Evolutionary conservation across 2,888 invertebrate genomes (phyloP), one percentile per base, ranked within the genome.

Genomic region (Idaea dimidiata): DNA sequence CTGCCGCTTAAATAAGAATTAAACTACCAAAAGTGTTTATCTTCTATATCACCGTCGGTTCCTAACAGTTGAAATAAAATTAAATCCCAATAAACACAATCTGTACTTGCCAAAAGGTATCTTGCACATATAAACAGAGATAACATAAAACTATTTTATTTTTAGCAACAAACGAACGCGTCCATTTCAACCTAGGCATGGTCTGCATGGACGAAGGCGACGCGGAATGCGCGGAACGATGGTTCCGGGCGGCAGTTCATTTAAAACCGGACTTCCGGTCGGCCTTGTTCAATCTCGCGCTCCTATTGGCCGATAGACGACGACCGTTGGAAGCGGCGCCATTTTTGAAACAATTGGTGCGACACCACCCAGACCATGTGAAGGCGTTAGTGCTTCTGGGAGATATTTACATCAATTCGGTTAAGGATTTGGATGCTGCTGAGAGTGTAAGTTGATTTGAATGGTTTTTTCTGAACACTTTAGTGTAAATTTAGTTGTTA

Each of bases 151-250:
- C n/a, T n/a, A n/a, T 17, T 59, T n/a, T 54, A 72, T 71, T 17
- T 65, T 0, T 82, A 94, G 93, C 95, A 0, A 95, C 95, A 65
- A 98, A 99, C 84, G 98, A 98, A 82, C 94, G 98, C 66, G 96
- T 98, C 6, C 97, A 97, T 87, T 99, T 99, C 88, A 98, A 99
- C 93, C 93, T 98, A 62, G 99, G 98, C 70, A 99, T 99, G 99
- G 91, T 99, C 57, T 97, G 98, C 56, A 99, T 98, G 98, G 99
- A 99, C 84, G 97, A 98, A 78, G 95, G 96, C 57, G 97, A 98
- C 81, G 97, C 96, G 56, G 95, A 95, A 53, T 96, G 96, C 76
- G 98, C 99, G 0, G 98, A 98, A 84, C 94, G 96, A 62, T 98
- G 97, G 96, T 98, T 98, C 87, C 94, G 97, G 61, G 95, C 96